Evolutionary conservation across 2,888 invertebrate species (phyloP), one percentile per base, ranked within the genome.

Genomic region (Cosmopolites sordidus): DNA sequence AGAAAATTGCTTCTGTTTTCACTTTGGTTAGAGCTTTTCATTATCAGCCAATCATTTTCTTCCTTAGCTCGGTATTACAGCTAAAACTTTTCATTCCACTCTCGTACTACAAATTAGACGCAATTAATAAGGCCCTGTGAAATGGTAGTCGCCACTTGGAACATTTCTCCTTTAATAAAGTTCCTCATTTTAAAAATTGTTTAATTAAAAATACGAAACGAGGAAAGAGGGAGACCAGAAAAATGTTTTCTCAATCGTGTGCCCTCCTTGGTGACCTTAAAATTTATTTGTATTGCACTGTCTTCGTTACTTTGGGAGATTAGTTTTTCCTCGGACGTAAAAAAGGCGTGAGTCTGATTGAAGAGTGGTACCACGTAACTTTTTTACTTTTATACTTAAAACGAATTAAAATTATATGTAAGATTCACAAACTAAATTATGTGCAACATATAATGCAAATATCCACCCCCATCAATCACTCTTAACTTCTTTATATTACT

Each of bases 261-360:
- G 43, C 54, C 54, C 54, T 49, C 54, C 50, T 22, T 22, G 54
- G 50, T 45, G 43, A 50, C 46, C 43, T 45, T 49, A 50, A 54
- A 54, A 50, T 54, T 54, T 54, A 54, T 54, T 54, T 48, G 41
- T 48, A 45, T 48, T 54, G 29, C 48, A 33, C 39, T 54, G 42
- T 43, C 49, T 50, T 50, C 47, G 49, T 53, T 56, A 56, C 56
- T 56, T 49, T 53, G 40, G 49, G 33, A 46, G 42, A 56, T 56
- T 56, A 56, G 45, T 53, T 55, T 50, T 48, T 46, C 45, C 51
- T 52, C 22, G 22, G 22, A 42, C 12, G 16, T 37, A 42, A 37
- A 52, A 50, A 51, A 52, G 22, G 30, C 16, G 43, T 22, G 37
- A 16, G 33, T 42, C 16, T 1, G 9, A 41, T 42, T 12, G 42